Base-by-base conservation (phyloP, 1,140 invertebrate species). In the Drosophila ironensis region DNA sequence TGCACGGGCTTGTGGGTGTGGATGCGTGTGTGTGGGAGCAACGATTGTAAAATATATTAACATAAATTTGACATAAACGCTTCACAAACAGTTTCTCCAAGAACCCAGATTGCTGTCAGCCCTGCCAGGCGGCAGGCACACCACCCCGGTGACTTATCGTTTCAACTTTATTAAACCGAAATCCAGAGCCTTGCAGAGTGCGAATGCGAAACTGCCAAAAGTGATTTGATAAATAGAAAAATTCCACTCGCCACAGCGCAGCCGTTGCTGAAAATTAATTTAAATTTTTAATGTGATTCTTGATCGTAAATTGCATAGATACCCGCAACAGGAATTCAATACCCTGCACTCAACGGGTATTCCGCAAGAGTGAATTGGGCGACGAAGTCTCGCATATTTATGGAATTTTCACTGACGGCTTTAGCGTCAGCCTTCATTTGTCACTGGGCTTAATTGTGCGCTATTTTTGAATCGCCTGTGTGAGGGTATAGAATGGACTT, bases 11-110 rank as follows among this genome's bases (percentile, higher is more conserved):
- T n/a, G n/a, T n/a, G 27, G 28, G 3, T 11, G 28, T 30, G 28
- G n/a, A n/a, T 28, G 27, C n/a, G 27, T 9, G 8, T 30, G 28
- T 30, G 30, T 12, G 30, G 4, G 71, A 51, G 72, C 52, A 50
- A 78, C 78, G 78, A 82, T 82, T 82, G 69, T 84, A 73, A 82
- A 82, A 82, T 80, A 82, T 71, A 88, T 88, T 88, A 84, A 82
- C 87, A 88, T 88, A 88, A 88, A 88, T 88, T 82, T 87, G 87
- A 80, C 87, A 75, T 87, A 88, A 88, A 88, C 82, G 87, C 63
- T 87, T 87, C 77, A 84, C 53, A 63, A 77, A 78, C 73, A 74
- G 73, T 78, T 82, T 82, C 44, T 40, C 35, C 24, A 16, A 27
- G 48, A 33, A 45, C 46, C 33, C 50, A 61, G 69, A 68, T 73